Evolutionary conservation across 1,140 invertebrate genomes (phyloP).

Genomic region (Brachionus sp.): DNA sequence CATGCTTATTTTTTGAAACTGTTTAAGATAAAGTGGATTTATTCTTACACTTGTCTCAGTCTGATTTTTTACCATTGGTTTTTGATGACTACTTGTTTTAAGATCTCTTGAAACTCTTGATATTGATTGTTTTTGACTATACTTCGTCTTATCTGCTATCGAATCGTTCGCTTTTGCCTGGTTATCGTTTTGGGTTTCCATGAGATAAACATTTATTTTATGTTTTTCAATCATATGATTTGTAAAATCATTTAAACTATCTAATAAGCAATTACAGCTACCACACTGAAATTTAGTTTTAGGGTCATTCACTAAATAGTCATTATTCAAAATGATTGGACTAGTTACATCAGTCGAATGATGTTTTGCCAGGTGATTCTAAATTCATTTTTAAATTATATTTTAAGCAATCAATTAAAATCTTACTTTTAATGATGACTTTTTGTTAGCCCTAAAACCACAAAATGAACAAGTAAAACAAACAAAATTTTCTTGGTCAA

Average conservation of each 20-base stretch:
- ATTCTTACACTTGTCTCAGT: neutral
- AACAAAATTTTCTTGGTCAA: neutral
- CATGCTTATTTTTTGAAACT: neutral
- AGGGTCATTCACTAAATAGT: neutral
- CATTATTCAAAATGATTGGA: neutral
- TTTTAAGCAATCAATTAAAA: neutral
- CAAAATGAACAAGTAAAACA: slow-evolving; percentile 17
- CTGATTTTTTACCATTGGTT: neutral
- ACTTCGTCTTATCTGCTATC: neutral
- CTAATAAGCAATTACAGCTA: slow-evolving; percentile 21
- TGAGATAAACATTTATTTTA: slow-evolving; percentile 32
- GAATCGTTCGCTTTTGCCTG: neutral
- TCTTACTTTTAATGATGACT: neutral
- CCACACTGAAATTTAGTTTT: slow-evolving; percentile 37
- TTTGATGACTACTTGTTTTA: neutral
- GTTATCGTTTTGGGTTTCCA: neutral
- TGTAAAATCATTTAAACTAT: slow-evolving; percentile 1
- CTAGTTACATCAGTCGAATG: slow-evolving; percentile 13
- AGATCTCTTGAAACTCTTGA: neutral
- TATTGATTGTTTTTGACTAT: neutral
- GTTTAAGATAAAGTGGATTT: slow-evolving; percentile 18
- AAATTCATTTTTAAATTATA: neutral
- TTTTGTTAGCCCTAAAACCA: neutral
- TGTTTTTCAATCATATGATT: slow-evolving; percentile 20
- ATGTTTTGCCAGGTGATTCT: neutral